Percentiles rank a stretch among this genome's conserved stretches.
Evolutionary conservation across 1,140 invertebrate species (phyloP).

Genomic region (Berghia stephanieae): DNA sequence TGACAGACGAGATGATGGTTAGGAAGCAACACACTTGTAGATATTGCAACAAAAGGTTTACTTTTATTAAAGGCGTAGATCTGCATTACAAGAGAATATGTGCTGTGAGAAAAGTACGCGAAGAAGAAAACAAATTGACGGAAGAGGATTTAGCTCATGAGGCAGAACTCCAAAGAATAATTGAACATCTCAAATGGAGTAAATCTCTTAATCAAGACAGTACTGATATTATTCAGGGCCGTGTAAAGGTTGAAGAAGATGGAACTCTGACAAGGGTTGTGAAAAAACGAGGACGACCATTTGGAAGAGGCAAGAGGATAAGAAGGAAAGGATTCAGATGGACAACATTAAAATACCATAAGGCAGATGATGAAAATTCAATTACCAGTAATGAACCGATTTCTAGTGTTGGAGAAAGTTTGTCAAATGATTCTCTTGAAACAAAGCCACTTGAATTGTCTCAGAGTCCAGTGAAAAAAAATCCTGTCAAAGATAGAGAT

Average conservation of each 20-base stretch:
- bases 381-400: background rate
- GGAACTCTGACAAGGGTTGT: constrained; percentile 22
- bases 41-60: constrained; percentile 52
- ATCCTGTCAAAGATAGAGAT: no score
- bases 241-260: constrained; percentile 26
- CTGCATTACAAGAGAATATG: constrained; percentile 54
- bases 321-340: constrained; percentile 15
- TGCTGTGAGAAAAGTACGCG: constrained; percentile 44
- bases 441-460: no score
- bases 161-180: constrained; percentile 36
- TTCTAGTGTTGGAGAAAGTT: background rate
- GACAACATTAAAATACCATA: constrained; percentile 7
- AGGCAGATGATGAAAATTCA: background rate
- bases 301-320: constrained; percentile 6
- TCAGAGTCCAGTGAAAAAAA: background rate
- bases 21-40: constrained; percentile 47
- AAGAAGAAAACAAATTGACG: constrained; percentile 34
- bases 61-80: constrained; percentile 51
- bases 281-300: background rate
- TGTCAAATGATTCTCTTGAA: background rate
- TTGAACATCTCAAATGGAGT: constrained; percentile 44
- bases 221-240: constrained; percentile 39
- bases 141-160: constrained; percentile 45
- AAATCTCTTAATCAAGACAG: constrained; percentile 38
- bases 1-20: constrained; percentile 20